Evolutionary conservation across 2,888 invertebrate genomes (phyloP).

Genomic region (Laothoe populi): DNA sequence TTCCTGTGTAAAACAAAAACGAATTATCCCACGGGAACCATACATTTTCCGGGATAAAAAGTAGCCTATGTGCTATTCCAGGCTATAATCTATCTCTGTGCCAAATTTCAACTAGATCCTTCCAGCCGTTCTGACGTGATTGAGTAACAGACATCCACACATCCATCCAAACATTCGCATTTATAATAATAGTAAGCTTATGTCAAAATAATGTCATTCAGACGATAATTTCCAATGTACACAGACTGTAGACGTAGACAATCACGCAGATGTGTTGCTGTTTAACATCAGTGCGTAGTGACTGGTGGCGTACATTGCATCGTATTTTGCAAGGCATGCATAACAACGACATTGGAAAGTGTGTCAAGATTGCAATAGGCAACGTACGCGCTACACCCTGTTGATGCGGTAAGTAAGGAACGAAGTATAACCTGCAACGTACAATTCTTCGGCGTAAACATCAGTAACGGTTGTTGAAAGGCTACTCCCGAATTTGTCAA

Average conservation of each 20-base stretch:
- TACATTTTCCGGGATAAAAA: no score
- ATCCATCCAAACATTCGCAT: no score
- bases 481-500: background rate
- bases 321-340: constrained; percentile 77
- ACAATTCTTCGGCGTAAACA: constrained; percentile 47
- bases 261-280: constrained; percentile 36
- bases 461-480: background rate
- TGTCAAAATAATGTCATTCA: constrained; percentile 10
- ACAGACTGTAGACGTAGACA: constrained; percentile 8
- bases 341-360: constrained; percentile 81
- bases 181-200: no score
- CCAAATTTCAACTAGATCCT: no score
- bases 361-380: constrained; percentile 80
- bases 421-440: constrained; percentile 32
- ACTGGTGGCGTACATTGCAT: constrained; percentile 57
- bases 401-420: constrained; percentile 70
- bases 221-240: constrained; percentile 1
- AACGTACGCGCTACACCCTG: constrained; percentile 45
- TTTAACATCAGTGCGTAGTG: constrained; percentile 49
- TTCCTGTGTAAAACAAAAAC: no score
- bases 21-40: no score
- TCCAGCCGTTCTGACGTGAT: no score
- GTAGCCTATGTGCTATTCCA: no score
- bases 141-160: no score
- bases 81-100: no score